Conservation (phyloP, 1,140 invertebrate genomes). For the Laodelphax striatellus region DNA sequence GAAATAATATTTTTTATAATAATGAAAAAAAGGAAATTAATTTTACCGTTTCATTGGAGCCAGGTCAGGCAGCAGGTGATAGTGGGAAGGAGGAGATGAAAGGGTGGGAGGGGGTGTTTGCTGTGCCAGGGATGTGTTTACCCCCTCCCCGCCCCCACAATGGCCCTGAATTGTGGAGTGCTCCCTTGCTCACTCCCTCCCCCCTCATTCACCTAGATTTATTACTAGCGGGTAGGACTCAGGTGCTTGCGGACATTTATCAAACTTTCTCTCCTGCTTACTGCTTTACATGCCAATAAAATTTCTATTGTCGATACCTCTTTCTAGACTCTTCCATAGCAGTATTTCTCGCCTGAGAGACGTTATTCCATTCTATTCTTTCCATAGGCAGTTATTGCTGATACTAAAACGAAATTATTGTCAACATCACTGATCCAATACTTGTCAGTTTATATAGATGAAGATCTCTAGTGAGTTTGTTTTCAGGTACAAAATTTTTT, state of each 20-base stretch:
- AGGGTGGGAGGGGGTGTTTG: no score
- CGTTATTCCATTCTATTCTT: no score
- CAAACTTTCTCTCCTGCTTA: slow-evolving; percentile 1
- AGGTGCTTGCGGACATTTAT: slow-evolving; percentile 2
- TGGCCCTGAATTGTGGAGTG: neutral
- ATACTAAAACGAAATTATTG: no score
- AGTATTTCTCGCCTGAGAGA: no score
- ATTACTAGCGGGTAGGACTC: neutral
- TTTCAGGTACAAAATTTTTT: no score
- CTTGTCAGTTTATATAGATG: no score
- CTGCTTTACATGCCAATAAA: slow-evolving; percentile 3
- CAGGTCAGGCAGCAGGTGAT: neutral
- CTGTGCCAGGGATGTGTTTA: neutral
- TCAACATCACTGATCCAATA: no score
- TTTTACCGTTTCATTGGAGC: no score
- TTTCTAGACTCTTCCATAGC: neutral
- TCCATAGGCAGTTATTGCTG: no score
- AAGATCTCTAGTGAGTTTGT: no score
- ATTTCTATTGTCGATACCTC: slow-evolving; percentile 2
- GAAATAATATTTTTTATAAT: no score
- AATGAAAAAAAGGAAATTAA: no score
- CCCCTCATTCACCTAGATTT: neutral
- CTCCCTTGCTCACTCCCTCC: neutral
- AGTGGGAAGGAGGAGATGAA: neutral
- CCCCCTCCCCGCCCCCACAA: neutral